Evolutionary conservation across 2,888 invertebrate genomes (phyloP).

Genomic region (Agriopis leucophaearia): DNA sequence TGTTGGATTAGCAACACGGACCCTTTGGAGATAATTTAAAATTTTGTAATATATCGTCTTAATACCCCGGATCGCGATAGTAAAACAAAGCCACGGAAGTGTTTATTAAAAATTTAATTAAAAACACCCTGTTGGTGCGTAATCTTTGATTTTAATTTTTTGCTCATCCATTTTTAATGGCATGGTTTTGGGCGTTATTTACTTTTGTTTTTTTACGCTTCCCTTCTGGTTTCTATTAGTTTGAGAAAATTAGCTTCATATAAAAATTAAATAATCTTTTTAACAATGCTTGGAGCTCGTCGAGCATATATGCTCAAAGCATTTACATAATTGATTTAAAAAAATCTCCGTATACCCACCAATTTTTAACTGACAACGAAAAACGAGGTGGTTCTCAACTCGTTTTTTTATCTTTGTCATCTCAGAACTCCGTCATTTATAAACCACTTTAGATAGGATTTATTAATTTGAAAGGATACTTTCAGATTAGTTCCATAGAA

Average conservation of each 20-base stretch:
- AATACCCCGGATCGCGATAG: conserved; percentile 46
- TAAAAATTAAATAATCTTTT: neutral
- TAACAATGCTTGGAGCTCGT: too few relatives aligned
- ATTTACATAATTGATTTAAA: too few relatives aligned
- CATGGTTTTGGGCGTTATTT: conserved; percentile 12
- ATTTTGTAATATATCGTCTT: conserved; percentile 50
- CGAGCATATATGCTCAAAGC: too few relatives aligned
- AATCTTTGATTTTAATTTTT: conserved; percentile 38
- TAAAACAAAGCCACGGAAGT: conserved; percentile 45
- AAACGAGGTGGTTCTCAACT: too few relatives aligned
- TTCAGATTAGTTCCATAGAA: too few relatives aligned
- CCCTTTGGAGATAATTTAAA: conserved; percentile 46
- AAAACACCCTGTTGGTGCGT: conserved; percentile 43
- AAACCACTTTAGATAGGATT: too few relatives aligned
- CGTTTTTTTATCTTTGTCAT: too few relatives aligned
- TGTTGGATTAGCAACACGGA: conserved; percentile 37
- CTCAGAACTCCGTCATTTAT: too few relatives aligned
- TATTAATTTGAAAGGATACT: too few relatives aligned
- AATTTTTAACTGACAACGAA: too few relatives aligned
- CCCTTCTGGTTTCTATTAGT: conserved; percentile 2
- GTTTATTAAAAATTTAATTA: conserved; percentile 52
- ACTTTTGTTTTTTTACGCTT: conserved; percentile 1
- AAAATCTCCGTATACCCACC: too few relatives aligned
- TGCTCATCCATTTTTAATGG: conserved; percentile 36
- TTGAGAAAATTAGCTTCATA: neutral